Evolutionary conservation across 2,113 vertebrate species (phyloP).

Genomic region (Mesoclemmys tuberculata): DNA sequence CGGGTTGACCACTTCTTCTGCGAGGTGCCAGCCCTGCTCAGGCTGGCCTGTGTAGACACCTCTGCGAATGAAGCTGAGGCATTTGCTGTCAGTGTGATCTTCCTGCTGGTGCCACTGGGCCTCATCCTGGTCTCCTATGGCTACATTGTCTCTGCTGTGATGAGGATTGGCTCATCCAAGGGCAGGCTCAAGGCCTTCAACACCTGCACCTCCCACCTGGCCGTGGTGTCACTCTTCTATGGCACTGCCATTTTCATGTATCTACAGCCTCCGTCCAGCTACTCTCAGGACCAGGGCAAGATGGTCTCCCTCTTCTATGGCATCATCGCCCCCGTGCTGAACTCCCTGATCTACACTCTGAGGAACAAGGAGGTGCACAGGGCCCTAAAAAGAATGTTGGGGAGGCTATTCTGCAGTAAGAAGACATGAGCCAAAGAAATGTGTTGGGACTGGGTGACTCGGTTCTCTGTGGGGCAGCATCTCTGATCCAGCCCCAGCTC

Average conservation of each 20-base stretch:
- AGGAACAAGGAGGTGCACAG: conserved; percentile 44
- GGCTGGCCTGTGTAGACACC: conserved; percentile 19
- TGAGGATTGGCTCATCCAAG: conserved; percentile 23
- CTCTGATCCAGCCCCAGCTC: no score
- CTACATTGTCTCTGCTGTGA: background rate
- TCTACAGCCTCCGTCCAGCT: background rate
- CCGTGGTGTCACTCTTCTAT: conserved; percentile 52
- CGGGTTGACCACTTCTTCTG: conserved; percentile 43
- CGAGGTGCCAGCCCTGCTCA: conserved; percentile 44
- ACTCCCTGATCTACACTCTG: conserved; percentile 25
- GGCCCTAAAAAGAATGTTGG: background rate
- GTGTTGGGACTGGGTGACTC: background rate
- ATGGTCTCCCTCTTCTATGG: conserved; percentile 2
- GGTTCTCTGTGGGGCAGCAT: background rate
- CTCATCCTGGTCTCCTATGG: conserved; percentile 61
- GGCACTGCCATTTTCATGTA: conserved; percentile 31
- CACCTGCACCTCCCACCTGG: conserved; percentile 58
- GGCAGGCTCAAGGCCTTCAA: conserved; percentile 47
- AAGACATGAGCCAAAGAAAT: background rate
- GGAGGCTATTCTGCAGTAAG: background rate
- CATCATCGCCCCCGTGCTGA: background rate
- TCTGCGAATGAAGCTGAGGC: conserved; percentile 14
- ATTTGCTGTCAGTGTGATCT: background rate
- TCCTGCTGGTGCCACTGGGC: background rate
- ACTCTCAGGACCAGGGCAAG: background rate